These are phyloP conservation scores for Rhagologus leucostigma DNA, from an alignment of 2,113 vertebrate species.

Conservation along the genomic window DNA sequence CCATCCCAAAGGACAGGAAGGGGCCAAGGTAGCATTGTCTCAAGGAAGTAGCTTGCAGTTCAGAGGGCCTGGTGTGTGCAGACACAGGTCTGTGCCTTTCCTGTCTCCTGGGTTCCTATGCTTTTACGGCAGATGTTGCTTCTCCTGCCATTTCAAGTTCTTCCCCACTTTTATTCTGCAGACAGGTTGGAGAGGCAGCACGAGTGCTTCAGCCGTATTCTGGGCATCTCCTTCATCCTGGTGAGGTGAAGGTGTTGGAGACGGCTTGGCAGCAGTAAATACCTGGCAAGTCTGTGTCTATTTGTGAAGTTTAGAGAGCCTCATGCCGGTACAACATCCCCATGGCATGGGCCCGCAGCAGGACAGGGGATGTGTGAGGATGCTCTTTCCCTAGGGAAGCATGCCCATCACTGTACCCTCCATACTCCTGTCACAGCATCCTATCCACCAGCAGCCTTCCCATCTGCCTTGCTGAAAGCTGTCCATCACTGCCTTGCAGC, in stretches of 20 bases:
- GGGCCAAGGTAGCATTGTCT: too few relatives aligned
- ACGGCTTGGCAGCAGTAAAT: not conserved
- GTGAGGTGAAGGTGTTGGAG: not conserved
- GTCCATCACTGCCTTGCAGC: not conserved
- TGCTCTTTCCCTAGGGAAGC: not conserved
- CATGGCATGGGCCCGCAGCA: not conserved
- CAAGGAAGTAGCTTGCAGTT: not conserved
- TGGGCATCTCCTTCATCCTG: not conserved
- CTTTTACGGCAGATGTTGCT: not conserved
- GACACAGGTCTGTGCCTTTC: not conserved
- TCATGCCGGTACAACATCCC: not conserved
- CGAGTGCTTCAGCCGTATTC: not conserved
- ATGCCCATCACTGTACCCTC: accelerated
- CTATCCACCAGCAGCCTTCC: not conserved
- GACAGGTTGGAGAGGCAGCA: not conserved
- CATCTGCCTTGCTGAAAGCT: not conserved
- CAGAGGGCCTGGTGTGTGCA: not conserved
- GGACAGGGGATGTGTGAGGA: not conserved
- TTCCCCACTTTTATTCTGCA: not conserved
- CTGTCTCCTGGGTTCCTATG: not conserved
- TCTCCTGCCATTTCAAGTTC: not conserved
- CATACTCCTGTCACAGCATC: not conserved
- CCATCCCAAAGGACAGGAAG: accelerated
- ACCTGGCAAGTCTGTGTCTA: not conserved
- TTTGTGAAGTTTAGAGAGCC: not conserved